Evolutionary conservation across 1,140 invertebrate genomes (phyloP), one percentile per base, ranked within the genome.

Genomic region (Ips typographus): DNA sequence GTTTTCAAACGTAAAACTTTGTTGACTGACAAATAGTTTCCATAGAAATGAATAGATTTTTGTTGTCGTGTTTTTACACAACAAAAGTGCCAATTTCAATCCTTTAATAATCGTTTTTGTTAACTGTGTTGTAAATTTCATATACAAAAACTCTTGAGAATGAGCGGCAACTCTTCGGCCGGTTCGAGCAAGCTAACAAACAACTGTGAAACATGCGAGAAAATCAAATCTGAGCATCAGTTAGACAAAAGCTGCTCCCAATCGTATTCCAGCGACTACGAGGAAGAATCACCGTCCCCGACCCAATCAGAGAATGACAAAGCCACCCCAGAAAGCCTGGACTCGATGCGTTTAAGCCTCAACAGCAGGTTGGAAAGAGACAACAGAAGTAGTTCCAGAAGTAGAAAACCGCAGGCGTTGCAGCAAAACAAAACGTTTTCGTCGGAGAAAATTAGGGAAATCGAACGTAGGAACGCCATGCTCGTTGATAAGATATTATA

Each of bases 401-500:
- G 6, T 2, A 6, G 22, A 22, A 22, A 1, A 8, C 22, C 44
- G 6, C 3, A 3, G 1, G 4, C 41, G 6, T 8, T 56, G 8
- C 36, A 4, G 5, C 61, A 58, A 40, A 75, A 72, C 51, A 77
- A 77, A 60, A 72, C 75, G 3, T 75, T 75, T 65, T 72, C 66
- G 6, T 57, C 61, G 8, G 60, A 72, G 2, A 62, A 73, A 65
- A 63, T 73, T 22, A 36, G 73, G 4, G 75, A 77, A 57, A 77
- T 77, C 22, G 75, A 77, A 55, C 62, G 73, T 7, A 70, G 52
- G 56, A 77, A 77, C 60, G 49, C 61, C 0, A 70, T 75, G 43
- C 56, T 77, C 40, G 73, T 77, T 55, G 70, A 76, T 5, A 70
- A 68, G 58, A 75, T 77, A 57, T 58, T 71, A 22, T 72, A 66